Percentiles rank a stretch among this genome's conserved stretches.
These are phyloP conservation scores for Mastacembelus armatus DNA, from an alignment of 2,797 vertebrate genomes.

Conservation along the genomic window DNA sequence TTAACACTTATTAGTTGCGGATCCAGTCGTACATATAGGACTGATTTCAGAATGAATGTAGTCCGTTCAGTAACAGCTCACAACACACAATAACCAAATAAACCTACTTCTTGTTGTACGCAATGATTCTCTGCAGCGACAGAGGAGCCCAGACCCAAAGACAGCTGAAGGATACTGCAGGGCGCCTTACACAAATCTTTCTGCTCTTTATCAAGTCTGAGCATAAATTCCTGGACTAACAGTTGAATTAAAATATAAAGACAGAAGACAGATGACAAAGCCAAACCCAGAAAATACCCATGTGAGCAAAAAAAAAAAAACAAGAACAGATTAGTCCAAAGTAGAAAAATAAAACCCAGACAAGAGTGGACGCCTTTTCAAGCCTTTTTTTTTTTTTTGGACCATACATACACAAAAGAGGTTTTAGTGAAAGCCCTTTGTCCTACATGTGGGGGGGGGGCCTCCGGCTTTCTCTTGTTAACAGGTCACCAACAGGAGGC, in stretches of 20 bases:
- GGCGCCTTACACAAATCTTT: neutral
- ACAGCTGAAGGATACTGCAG: neutral
- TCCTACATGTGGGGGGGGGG: too few species aligned
- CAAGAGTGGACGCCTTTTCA: conserved; percentile 20
- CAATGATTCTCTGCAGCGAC: too few species aligned
- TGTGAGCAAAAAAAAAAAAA: conserved; percentile 13
- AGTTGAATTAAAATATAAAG: neutral
- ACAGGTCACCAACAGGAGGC: conserved; percentile 71
- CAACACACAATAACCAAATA: too few species aligned
- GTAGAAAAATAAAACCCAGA: conserved; percentile 21
- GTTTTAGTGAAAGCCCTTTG: conserved; percentile 57
- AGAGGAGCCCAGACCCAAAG: too few species aligned
- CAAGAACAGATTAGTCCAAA: conserved; percentile 14
- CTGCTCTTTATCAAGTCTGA: neutral
- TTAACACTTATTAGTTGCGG: too few species aligned
- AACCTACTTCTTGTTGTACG: too few species aligned
- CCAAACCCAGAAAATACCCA: conserved; percentile 26
- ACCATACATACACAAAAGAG: conserved; percentile 24
- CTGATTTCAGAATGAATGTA: too few species aligned
- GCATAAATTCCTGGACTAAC: neutral
- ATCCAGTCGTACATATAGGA: too few species aligned
- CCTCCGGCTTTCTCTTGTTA: conserved; percentile 67
- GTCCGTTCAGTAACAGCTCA: too few species aligned
- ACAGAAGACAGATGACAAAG: neutral
- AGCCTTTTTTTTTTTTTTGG: conserved; percentile 49